phyloP scores from a whole-genome alignment of 2,797 vertebrate species.

The Chaetodon trifasciatus region DNA sequence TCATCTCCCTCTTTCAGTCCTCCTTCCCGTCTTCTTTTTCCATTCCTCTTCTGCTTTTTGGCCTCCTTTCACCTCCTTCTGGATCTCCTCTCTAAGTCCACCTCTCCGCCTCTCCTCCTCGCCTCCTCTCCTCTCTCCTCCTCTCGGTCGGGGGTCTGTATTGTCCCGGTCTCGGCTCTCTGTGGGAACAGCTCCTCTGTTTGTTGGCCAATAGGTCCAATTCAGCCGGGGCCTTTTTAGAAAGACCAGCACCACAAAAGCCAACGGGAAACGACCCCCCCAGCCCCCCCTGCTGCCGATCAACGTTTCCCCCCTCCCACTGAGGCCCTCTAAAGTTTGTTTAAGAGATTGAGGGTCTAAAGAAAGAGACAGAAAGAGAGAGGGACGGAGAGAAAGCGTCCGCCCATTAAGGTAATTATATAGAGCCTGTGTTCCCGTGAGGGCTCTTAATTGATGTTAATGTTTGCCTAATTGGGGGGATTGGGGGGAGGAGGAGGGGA shows the following conservation, averaged over 20 bases:
- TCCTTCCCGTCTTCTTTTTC: not conserved
- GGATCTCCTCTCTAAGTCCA: not conserved
- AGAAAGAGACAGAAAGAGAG: constrained; percentile 79
- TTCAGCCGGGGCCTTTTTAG: constrained; percentile 69
- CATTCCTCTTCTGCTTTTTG: not conserved
- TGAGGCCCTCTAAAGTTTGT: constrained; percentile 92
- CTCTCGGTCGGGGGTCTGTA: constrained; percentile 62
- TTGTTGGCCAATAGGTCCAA: constrained; percentile 80
- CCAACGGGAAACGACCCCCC: constrained; percentile 69
- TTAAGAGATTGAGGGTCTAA: constrained; percentile 98
- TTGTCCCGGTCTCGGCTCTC: constrained; percentile 63
- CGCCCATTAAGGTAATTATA: constrained; percentile 99
- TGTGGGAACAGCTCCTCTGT: constrained; percentile 81
- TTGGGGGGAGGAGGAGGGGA: constrained; percentile 86
- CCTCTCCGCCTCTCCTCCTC: not conserved
- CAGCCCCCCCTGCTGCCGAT: constrained; percentile 36
- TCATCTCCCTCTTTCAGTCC: fast-evolving
- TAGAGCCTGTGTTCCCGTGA: constrained; percentile 99
- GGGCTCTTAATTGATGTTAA: constrained; percentile 99
- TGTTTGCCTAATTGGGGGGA: constrained; percentile 99
- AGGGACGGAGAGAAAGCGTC: constrained; percentile 94
- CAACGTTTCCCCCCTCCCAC: constrained; percentile 48
- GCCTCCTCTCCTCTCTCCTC: not conserved
- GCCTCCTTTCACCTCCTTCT: not conserved
- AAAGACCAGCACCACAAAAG: constrained; percentile 74